Conservation (phyloP, 2,797 vertebrate genomes). For the Aselliscus stoliczkanus region DNA sequence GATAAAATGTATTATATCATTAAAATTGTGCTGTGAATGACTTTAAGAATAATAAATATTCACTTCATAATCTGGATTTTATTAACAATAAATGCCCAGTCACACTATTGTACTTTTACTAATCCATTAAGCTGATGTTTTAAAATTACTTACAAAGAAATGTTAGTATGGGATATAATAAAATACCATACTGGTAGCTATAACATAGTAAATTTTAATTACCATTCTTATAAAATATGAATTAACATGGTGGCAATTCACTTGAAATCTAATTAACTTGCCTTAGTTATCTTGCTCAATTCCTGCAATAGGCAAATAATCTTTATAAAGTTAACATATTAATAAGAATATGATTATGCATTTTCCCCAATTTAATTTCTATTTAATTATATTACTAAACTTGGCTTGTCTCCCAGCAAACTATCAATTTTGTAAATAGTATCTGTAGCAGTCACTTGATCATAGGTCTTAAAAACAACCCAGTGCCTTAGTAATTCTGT, state of each 20-base stretch:
- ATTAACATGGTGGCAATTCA: slow-evolving; percentile 78
- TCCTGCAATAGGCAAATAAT: slow-evolving; percentile 72
- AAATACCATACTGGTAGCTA: slow-evolving; percentile 63
- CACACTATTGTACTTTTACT: slow-evolving; percentile 60
- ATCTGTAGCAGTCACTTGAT: slow-evolving; percentile 59
- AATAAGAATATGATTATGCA: slow-evolving; percentile 76
- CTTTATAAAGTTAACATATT: slow-evolving; percentile 79
- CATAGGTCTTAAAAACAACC: slow-evolving; percentile 47
- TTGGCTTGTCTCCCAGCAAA: slow-evolving; percentile 73
- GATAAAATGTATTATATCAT: neutral
- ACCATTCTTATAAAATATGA: slow-evolving; percentile 82
- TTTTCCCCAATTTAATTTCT: slow-evolving; percentile 68
- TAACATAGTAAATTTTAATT: slow-evolving; percentile 79
- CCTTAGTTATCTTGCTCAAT: slow-evolving; percentile 72
- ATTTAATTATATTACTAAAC: slow-evolving; percentile 77
- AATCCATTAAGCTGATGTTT: slow-evolving; percentile 71
- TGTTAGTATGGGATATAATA: slow-evolving; percentile 72
- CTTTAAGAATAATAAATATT: slow-evolving; percentile 66
- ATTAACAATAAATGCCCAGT: slow-evolving; percentile 68
- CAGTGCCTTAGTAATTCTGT: slow-evolving; percentile 63
- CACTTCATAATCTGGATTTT: slow-evolving; percentile 62
- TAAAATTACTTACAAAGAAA: slow-evolving; percentile 76
- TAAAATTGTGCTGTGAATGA: slow-evolving; percentile 48
- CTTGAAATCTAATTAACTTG: slow-evolving; percentile 82
- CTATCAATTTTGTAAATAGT: slow-evolving; percentile 61